Evolutionary conservation across 2,113 vertebrate genomes (phyloP).

Genomic region (Geococcyx californianus): DNA sequence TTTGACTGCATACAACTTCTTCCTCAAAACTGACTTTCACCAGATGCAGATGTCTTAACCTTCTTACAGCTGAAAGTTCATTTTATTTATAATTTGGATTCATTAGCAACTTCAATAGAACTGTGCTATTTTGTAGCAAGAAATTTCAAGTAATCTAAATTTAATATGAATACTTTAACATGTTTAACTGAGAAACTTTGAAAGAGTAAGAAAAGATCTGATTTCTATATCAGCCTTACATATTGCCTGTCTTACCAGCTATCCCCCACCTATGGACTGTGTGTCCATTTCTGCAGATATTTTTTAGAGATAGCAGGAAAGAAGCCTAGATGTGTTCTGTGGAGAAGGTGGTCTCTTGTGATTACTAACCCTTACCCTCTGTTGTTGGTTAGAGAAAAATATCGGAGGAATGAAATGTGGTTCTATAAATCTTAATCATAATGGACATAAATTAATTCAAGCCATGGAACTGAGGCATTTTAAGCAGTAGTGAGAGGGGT

Average conservation of each 20-base stretch:
- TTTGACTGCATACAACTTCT: not conserved
- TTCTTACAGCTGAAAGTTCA: not conserved
- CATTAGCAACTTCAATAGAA: not conserved
- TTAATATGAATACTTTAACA: not conserved
- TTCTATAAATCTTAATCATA: not conserved
- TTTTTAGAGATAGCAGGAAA: not conserved
- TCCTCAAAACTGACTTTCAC: not conserved
- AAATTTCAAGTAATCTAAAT: not conserved
- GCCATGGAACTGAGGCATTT: not conserved
- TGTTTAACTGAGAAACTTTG: not conserved
- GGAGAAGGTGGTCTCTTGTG: not conserved
- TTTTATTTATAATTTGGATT: not conserved
- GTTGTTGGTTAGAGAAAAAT: not conserved
- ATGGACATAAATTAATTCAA: not conserved
- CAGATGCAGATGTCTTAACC: not conserved
- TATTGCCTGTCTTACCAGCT: not conserved
- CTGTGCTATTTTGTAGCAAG: not conserved
- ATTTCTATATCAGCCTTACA: not conserved
- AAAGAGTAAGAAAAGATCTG: not conserved
- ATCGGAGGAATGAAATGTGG: not conserved
- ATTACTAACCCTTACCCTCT: not conserved
- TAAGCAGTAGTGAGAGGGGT: not conserved
- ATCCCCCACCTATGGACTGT: not conserved
- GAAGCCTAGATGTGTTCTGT: not conserved
- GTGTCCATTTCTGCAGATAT: not conserved